Base-by-base conservation (phyloP, 1,140 invertebrate genomes). In the Drosophila paulistorum region DNA sequence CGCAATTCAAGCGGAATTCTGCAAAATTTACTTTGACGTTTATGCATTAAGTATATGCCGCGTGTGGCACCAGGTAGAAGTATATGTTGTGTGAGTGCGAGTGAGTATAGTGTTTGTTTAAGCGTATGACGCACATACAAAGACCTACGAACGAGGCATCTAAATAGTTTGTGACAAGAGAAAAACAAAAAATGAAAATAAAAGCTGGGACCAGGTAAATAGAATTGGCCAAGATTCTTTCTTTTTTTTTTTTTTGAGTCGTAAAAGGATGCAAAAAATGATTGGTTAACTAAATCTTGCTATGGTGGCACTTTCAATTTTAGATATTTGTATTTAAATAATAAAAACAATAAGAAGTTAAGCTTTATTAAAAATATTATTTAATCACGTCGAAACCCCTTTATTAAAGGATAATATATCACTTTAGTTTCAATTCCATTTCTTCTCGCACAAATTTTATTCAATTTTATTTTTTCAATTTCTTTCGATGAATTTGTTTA, bases 1-100 rank as follows among this genome's bases (percentile, higher is more conserved):
- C 55, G 63, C 66, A 82, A 86, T 86, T 86, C 83, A 82, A 73
- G 83, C 66, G 82, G 82, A 86, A 86, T 87, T 75, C 72, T 71
- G 48, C 71, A 69, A 67, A 85, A 79, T 87, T 79, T 68, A 71
- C 83, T 86, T 79, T 87, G 82, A 86, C 82, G 69, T 71, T 68
- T 82, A 73, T 82, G 79, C 83, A 86, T 87, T 79, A 70, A 79
- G 76, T 68, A 82, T 86, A 87, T 76, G 83, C 55, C 65, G 48
- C 69, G 67, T 81, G 55, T 68, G 62, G 59, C 65, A 65, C 62
- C 65, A 13, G 13, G 7, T 26, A 13, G n/a, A 11, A 11, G 45
- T 57, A 45, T 41, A 54, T 71, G 71, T 65, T 75, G 58, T 58
- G 55, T 48, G 45, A 51, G 45, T 58, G 58, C 54, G 17, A 51